Evolutionary conservation across 1,140 invertebrate genomes (phyloP).

Genomic region (Leptestheria dahalacensis): DNA sequence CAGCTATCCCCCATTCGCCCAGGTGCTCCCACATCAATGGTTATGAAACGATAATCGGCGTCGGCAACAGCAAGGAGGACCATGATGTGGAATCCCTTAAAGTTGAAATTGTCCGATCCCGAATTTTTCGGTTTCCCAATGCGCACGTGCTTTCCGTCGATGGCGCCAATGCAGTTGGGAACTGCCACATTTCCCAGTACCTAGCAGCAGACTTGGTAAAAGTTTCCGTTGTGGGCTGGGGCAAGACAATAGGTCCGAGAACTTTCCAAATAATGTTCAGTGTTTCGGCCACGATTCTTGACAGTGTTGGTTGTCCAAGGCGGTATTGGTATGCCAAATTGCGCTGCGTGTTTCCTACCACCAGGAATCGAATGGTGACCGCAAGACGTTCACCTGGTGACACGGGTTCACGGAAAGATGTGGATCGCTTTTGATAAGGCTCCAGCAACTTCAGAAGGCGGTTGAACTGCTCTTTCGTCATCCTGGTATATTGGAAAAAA

Average conservation of each 20-base stretch:
- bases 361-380: not conserved
- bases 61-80: conserved; percentile 34
- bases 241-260: not conserved
- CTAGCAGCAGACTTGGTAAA: not conserved
- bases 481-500: not conserved
- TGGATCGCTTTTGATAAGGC: not conserved
- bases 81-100: conserved; percentile 34
- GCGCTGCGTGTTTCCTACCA: not conserved
- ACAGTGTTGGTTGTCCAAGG: not conserved
- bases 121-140: conserved; percentile 29
- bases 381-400: not conserved
- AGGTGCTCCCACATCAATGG: conserved; percentile 30
- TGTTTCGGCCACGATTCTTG: not conserved
- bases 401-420: not conserved
- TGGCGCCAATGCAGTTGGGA: conserved; percentile 28
- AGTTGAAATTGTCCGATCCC: conserved; percentile 34
- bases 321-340: not conserved
- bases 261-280: not conserved
- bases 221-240: not conserved
- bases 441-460: not conserved
- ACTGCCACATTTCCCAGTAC: conserved; percentile 20
- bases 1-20: conserved; percentile 26
- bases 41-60: conserved; percentile 31
- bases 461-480: not conserved
- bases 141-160: conserved; percentile 36